Base-by-base conservation (phyloP, 2,888 invertebrate genomes). In the Apodemia duryi region DNA sequence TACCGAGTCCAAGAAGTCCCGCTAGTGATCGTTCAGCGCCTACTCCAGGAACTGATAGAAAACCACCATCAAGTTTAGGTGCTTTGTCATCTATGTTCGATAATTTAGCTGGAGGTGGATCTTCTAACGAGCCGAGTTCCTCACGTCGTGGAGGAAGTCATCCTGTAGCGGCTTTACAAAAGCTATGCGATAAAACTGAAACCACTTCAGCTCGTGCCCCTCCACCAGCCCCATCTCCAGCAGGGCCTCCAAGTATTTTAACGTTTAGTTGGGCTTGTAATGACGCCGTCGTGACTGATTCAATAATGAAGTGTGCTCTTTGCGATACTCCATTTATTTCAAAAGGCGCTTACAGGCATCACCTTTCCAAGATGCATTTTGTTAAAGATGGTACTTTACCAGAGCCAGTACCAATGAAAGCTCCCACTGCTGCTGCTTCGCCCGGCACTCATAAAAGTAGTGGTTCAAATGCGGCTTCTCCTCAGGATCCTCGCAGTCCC, bases 251-350 rank as follows among this genome's bases (percentile, higher is more conserved):
- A 13, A 96, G 96, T 66, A 97, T 98, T 73, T 88, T 98, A 52
- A 97, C 98, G 4, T 98, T 97, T 84, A 97, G 97, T 83, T 97
- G 97, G 98, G 98, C 98, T 63, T 98, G 98, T 87, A 98, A 97
- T 82, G 97, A 98, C 82, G 97, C 97, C 6, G 96, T 97, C 4
- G 95, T 97, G 78, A 96, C 96, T 1, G 97, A 97, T 78, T 96
- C 97, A 41, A 95, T 97, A 69, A 97, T 98, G 95, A 98, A 98
- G 86, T 98, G 98, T 88, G 97, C 98, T 65, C 96, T 97, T 80
- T 98, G 98, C 92, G 98, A 98, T 87, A 98, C 98, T 35, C 97
- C 98, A 38, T 98, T 98, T 85, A 97, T 98, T 74, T 98, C 98
- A 54, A 98, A 98, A 88, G 98, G 98, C 65, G 98, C 98, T 11